Evolutionary conservation across 2,888 invertebrate genomes (phyloP).

Genomic region (Limnephilus rhombicus): DNA sequence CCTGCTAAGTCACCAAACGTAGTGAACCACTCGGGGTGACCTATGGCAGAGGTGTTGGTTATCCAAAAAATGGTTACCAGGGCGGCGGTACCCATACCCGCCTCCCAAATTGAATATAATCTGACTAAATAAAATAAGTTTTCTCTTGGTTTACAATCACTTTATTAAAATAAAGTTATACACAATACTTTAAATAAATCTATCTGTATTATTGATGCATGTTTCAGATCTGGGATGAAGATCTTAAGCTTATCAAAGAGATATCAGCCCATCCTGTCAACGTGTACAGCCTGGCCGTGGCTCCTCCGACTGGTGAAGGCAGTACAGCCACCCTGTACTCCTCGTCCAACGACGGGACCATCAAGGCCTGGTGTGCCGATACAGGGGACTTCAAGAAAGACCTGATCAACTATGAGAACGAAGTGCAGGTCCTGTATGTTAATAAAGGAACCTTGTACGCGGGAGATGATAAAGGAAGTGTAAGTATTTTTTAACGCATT

Average conservation of each 20-base stretch:
- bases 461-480: slow-evolving; percentile 81
- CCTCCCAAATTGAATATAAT: no score
- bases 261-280: slow-evolving; percentile 80
- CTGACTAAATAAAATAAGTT: no score
- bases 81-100: no score
- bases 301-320: slow-evolving; percentile 69
- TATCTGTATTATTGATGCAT: neutral
- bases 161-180: no score
- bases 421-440: slow-evolving; percentile 72
- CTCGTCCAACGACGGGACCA: slow-evolving; percentile 81
- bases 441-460: slow-evolving; percentile 74
- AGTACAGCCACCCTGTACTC: slow-evolving; percentile 77
- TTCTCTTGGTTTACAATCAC: no score
- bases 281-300: slow-evolving; percentile 77
- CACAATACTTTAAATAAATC: neutral
- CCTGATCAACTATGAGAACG: slow-evolving; percentile 70
- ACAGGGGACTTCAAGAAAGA: slow-evolving; percentile 73
- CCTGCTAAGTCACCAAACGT: no score
- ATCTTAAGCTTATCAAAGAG: slow-evolving; percentile 72
- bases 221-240: slow-evolving; percentile 74
- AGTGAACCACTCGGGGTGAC: no score
- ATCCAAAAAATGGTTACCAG: no score
- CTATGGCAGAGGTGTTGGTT: no score
- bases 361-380: slow-evolving; percentile 78
- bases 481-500: slow-evolving; percentile 70